Evolutionary conservation across 2,797 vertebrate species (phyloP).

Genomic region (Amniataba percoides): DNA sequence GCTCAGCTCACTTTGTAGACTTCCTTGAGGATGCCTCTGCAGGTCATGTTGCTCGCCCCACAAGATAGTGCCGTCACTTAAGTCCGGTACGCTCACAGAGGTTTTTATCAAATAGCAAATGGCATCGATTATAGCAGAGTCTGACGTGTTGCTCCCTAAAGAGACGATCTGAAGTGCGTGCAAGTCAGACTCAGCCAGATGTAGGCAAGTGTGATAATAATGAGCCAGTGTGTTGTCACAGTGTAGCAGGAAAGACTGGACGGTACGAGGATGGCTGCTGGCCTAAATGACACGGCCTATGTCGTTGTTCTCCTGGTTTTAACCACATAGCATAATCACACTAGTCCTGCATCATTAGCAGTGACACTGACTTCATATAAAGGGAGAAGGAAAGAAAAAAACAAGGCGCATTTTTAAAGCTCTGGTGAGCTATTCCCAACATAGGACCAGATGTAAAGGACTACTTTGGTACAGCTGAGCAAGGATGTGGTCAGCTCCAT

Average conservation of each 20-base stretch:
- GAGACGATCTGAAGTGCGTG: slow-evolving; percentile 20
- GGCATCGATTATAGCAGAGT: slow-evolving; percentile 45
- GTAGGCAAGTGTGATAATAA: slow-evolving; percentile 32
- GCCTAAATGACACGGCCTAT: background rate
- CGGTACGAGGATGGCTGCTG: slow-evolving; percentile 11
- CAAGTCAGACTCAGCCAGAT: slow-evolving; percentile 47
- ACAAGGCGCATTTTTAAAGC: background rate
- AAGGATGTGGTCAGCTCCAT: slow-evolving; percentile 62
- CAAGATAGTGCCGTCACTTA: background rate
- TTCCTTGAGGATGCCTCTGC: background rate
- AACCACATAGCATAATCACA: slow-evolving; percentile 3
- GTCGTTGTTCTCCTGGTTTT: background rate
- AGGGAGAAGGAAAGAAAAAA: background rate
- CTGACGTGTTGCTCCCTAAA: slow-evolving; percentile 6
- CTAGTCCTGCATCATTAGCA: slow-evolving; percentile 20
- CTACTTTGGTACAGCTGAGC: slow-evolving; percentile 5
- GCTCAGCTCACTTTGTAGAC: background rate
- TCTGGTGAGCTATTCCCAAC: slow-evolving; percentile 23
- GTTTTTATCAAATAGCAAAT: slow-evolving; percentile 44
- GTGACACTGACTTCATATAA: slow-evolving; percentile 25
- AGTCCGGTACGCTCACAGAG: background rate
- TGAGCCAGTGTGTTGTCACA: slow-evolving; percentile 28
- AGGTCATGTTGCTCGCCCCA: slow-evolving; percentile 4
- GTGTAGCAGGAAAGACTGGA: slow-evolving; percentile 15
- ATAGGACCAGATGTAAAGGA: slow-evolving; percentile 38